phyloP scores from a whole-genome alignment of 2,797 vertebrate species.

The Furcifer pardalis region DNA sequence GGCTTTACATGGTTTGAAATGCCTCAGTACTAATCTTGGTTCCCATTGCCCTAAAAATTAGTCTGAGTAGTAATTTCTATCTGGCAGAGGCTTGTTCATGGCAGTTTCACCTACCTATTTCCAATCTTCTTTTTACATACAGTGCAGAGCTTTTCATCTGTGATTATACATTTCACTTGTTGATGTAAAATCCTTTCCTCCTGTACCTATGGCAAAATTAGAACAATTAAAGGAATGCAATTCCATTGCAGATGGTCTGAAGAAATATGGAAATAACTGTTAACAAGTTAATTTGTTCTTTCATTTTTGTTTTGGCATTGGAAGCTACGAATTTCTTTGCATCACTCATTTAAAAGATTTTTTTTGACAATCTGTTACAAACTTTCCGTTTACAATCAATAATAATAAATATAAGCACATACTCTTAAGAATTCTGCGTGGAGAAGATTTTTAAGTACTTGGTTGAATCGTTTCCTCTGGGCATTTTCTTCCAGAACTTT shows the following conservation, averaged over 20 bases:
- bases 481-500: slow-evolving; percentile 97
- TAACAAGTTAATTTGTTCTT: neutral
- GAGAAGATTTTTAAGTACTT: slow-evolving; percentile 96
- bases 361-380: neutral
- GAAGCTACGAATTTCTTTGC: neutral
- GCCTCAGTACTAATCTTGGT: neutral
- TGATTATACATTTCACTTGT: slow-evolving; percentile 97
- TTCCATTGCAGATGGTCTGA: neutral
- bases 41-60: neutral
- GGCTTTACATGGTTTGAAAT: no score
- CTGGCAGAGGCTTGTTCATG: neutral
- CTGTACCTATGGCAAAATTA: slow-evolving; percentile 83
- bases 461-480: slow-evolving; percentile 92
- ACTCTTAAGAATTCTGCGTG: slow-evolving; percentile 96
- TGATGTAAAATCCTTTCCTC: slow-evolving; percentile 97
- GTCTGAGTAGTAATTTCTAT: neutral
- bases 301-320: neutral
- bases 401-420: slow-evolving; percentile 43
- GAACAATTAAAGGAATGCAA: neutral
- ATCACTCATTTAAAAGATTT: accelerated
- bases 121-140: slow-evolving; percentile 99
- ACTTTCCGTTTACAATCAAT: neutral
- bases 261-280: neutral
- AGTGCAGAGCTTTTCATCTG: slow-evolving; percentile 96
- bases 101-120: slow-evolving; percentile 85